Percentiles rank a stretch among this genome's conserved stretches.
These are phyloP conservation scores for Mobula birostris DNA, from an alignment of 2,113 vertebrate species.

Conservation along the genomic window DNA sequence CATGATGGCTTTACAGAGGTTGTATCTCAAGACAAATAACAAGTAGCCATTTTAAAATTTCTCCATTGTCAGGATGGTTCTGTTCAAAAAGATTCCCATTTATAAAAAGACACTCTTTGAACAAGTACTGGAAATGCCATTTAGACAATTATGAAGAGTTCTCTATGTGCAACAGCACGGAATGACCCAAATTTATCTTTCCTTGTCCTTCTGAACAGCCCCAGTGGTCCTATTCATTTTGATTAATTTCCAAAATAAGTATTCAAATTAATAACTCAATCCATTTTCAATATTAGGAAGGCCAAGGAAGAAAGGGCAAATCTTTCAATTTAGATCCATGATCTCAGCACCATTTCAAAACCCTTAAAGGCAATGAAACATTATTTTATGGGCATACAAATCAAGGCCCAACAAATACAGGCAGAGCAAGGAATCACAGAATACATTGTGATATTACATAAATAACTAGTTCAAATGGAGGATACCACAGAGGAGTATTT, in stretches of 20 bases:
- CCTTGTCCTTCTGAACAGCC: neutral
- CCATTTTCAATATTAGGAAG: neutral
- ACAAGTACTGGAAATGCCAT: neutral
- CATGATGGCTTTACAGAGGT: too few relatives aligned
- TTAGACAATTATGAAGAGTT: neutral
- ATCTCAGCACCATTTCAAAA: neutral
- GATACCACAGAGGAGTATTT: too few relatives aligned
- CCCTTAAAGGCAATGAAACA: too few relatives aligned
- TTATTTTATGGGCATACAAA: too few relatives aligned
- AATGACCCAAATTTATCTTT: neutral
- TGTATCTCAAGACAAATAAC: neutral
- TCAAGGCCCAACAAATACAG: too few relatives aligned
- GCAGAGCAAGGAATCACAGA: too few relatives aligned
- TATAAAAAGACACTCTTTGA: too few relatives aligned
- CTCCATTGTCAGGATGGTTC: neutral
- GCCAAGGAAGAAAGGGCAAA: neutral
- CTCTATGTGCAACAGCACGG: neutral
- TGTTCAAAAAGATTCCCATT: too few relatives aligned
- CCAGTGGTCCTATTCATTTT: neutral
- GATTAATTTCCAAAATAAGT: neutral
- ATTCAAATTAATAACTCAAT: neutral
- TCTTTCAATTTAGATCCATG: neutral
- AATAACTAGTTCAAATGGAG: too few relatives aligned
- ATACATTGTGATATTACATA: too few relatives aligned
- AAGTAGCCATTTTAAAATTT: neutral